Percentiles rank a stretch among this genome's conserved stretches.
Conservation (phyloP, 2,797 vertebrate genomes). For the Eidolon dupreanum region DNA sequence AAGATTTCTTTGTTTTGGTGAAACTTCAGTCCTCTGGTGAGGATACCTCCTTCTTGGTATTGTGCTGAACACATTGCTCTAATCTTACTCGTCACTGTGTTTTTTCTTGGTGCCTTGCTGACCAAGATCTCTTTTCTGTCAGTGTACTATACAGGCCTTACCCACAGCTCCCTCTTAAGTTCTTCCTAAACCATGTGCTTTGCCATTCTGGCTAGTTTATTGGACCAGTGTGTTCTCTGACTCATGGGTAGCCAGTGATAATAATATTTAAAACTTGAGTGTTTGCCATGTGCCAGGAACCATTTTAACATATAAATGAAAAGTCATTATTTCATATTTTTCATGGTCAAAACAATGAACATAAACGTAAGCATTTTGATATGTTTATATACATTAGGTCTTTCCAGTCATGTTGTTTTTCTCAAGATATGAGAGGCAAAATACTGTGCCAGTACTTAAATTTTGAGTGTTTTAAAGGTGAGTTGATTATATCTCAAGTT, state of each 20-base stretch:
- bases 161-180: background rate
- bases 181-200: background rate
- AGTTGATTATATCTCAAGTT: background rate
- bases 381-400: background rate
- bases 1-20: background rate
- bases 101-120: background rate
- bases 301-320: background rate
- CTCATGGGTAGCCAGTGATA: background rate
- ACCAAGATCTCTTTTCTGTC: background rate
- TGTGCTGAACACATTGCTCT: background rate
- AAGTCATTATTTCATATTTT: background rate
- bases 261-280: background rate
- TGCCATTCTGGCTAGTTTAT: background rate
- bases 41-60: background rate
- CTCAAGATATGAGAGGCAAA: background rate
- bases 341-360: conserved; percentile 1
- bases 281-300: background rate
- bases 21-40: background rate
- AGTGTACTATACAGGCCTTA: background rate
- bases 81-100: background rate
- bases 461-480: conserved; percentile 21
- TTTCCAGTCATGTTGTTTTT: background rate
- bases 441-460: background rate
- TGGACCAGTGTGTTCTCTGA: background rate
- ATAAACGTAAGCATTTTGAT: conserved; percentile 28